phyloP scores from a whole-genome alignment of 1,140 invertebrate species.

The Choristoneura fumiferana region DNA sequence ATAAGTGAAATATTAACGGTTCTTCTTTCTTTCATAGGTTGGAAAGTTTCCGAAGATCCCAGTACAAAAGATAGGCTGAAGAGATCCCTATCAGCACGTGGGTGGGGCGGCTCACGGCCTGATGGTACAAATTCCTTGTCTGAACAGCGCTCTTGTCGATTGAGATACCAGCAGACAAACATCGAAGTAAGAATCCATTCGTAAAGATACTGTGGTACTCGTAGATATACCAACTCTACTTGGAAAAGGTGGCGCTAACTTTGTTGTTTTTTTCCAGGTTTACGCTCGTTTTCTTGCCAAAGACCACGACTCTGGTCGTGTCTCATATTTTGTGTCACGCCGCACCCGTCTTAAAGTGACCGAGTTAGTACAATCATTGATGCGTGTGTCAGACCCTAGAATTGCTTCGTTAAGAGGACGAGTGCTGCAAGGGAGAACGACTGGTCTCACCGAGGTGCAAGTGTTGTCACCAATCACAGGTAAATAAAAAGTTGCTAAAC shows the following conservation, averaged over 20 bases:
- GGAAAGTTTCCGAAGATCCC: slow-evolving; percentile 89
- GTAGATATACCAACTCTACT: no score
- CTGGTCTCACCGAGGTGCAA: slow-evolving; percentile 95
- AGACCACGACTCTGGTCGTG: slow-evolving; percentile 94
- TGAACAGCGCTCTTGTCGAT: slow-evolving; percentile 84
- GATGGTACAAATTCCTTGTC: slow-evolving; percentile 80
- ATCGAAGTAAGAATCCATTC: slow-evolving; percentile 83
- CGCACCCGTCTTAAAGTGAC: slow-evolving; percentile 93
- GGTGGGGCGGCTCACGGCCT: slow-evolving; percentile 64
- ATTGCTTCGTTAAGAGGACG: slow-evolving; percentile 90
- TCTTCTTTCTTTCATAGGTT: slow-evolving; percentile 62
- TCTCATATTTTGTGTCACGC: slow-evolving; percentile 92
- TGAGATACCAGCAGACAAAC: slow-evolving; percentile 93
- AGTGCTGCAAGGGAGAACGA: slow-evolving; percentile 91
- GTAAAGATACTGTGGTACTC: background rate
- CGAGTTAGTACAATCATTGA: slow-evolving; percentile 90
- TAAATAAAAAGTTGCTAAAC: no score
- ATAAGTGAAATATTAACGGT: no score
- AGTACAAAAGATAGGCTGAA: slow-evolving; percentile 78
- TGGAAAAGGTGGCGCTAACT: background rate
- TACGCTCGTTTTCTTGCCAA: slow-evolving; percentile 94
- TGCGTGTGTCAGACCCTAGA: slow-evolving; percentile 92
- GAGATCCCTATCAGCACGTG: slow-evolving; percentile 79
- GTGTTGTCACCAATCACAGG: slow-evolving; percentile 93
- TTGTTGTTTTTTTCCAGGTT: slow-evolving; percentile 55